phyloP scores from a whole-genome alignment of 1,140 invertebrate genomes.

The Conus ventricosus region DNA sequence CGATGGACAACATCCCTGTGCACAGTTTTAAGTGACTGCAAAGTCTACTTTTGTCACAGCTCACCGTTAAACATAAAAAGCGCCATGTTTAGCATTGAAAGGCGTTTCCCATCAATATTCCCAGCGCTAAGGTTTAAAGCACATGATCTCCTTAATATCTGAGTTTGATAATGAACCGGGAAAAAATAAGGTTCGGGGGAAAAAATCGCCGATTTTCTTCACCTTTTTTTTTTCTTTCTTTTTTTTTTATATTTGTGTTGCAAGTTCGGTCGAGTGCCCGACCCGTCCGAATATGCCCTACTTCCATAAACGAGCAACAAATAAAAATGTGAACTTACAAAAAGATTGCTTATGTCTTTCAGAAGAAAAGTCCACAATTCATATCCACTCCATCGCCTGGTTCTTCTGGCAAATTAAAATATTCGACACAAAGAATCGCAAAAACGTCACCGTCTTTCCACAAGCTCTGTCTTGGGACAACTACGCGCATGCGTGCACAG shows the following conservation, averaged over 20 bases:
- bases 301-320: neutral
- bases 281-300: slow-evolving; percentile 12
- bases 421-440: slow-evolving; percentile 34
- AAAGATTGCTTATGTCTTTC: neutral
- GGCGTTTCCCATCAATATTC: no score
- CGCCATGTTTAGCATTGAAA: no score
- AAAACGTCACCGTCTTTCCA: slow-evolving; percentile 30
- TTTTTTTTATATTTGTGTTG: neutral
- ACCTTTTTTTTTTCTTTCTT: no score
- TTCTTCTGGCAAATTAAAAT: neutral
- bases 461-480: slow-evolving; percentile 30
- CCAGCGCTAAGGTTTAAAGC: no score
- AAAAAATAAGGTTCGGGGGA: neutral
- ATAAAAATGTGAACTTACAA: neutral
- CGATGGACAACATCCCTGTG: no score
- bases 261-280: slow-evolving; percentile 27
- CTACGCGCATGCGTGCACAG: slow-evolving; percentile 32
- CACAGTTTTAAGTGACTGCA: no score
- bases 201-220: neutral
- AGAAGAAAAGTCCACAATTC: slow-evolving; percentile 2
- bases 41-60: no score
- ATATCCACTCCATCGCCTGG: slow-evolving; percentile 1
- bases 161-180: neutral
- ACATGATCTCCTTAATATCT: no score
- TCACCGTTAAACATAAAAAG: no score